Evolutionary conservation across 2,113 vertebrate species (phyloP), one percentile per base, ranked within the genome.

Genomic region (Pandion haliaetus): DNA sequence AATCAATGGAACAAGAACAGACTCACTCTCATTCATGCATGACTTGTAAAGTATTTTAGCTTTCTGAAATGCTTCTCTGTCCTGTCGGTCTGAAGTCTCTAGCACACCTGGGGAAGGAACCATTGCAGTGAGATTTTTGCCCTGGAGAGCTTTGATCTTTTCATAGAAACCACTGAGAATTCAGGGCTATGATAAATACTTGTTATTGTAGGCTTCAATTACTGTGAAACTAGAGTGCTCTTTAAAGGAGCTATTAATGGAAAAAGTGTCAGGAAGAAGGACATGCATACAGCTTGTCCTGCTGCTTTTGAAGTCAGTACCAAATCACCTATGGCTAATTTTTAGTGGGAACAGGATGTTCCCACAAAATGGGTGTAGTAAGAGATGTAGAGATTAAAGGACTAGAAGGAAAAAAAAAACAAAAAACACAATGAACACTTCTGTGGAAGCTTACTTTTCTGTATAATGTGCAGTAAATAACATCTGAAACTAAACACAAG

Each of bases 21-120:
- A 97, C 99, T 99, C 98, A 99, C 99, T 99, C 87, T 99, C 98
- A 49, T 99, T 99, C 99, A 99, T 99, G 98, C 99, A 99, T 70
- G 99, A 99, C 89, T 95, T 98, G 96, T 99, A 99, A 31, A 99
- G 99, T 59, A 93, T 97, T 97, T 99, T 99, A 78, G 99, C 99
- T 96, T 99, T 99, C 96, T 89, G 98, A 95, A 99, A 98, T 38
- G 99, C 99, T 2, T 99, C 98, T 92, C 99, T 98, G 96, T 99
- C 99, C 58, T 95, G 79, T 76, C 96, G 71, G 5, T 96, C 97
- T 61, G 98, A 82, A 14, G 97, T 98, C 97, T 99, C 99, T 72
- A 99, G 97, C 97, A 99, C 98, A 88, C 99, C 99, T 99, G 98
- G 84, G 95, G 40, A 94, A 93, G 79, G 55, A 97, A 92, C 55